Evolutionary conservation across 53 echinoderm and acorn worm genomes (phyloP), one percentile per base, ranked within the genome.

Genomic region (Stichopus horrens): DNA sequence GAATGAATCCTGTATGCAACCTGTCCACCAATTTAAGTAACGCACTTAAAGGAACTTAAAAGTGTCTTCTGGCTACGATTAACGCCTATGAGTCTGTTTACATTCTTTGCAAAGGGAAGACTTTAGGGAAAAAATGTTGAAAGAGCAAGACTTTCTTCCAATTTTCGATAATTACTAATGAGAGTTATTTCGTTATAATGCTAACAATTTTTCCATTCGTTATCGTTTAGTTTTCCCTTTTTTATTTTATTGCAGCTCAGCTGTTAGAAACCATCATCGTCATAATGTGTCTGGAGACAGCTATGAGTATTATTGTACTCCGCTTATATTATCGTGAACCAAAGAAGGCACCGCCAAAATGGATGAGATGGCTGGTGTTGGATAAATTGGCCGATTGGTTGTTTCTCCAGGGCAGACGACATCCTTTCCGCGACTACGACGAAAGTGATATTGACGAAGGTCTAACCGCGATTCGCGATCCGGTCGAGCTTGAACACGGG

Each of bases 221-320:
- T 37, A 37, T 37, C 37, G 37, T 37, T 37, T 37, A 2, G 37
- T 37, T 37, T 37, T 37, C 37, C 37, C n/a, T n/a, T n/a, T 37
- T 37, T 37, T 37, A 37, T 21, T 83, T 89, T 10, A 5, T 58
- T 75, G 66, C 75, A 96, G 96, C 93, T 53, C 89, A 91, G 80
- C 88, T 94, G 21, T 90, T 96, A 53, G 92, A 93, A 37, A 89
- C 91, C 63, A 91, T 96, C 53, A 95, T 96, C 65, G 86, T 93
- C 37, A 71, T 95, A 21, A 96, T 96, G 96, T 93, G 93, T n/a
- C 74, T 96, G 9, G 96, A 96, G 71, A 96, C 96, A 21, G 94
- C 92, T 18, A 91, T 93, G 52, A 93, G 92, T 55, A 94, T 95
- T 23, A 90, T 96, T 83, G 90, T 96, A 14, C 90, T 96, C 2